phyloP scores from a whole-genome alignment of 2,797 vertebrate genomes.

The Pangasius macronema region DNA sequence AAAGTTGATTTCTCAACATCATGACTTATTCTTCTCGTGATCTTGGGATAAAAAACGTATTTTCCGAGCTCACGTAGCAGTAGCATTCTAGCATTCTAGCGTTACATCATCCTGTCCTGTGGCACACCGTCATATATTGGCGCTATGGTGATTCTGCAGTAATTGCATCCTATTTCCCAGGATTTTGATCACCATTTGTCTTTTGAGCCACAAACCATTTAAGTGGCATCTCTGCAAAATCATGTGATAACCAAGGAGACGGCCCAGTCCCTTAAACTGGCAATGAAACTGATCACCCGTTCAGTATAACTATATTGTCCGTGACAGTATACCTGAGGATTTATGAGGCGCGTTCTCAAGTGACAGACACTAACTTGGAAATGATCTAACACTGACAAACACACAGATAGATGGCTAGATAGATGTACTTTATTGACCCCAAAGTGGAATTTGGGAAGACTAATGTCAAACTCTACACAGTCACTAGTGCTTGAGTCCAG shows the following conservation, averaged over 20 bases:
- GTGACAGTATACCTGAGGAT: not conserved
- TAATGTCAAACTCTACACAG: not conserved
- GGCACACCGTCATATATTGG: not conserved
- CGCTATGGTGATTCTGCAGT: not conserved
- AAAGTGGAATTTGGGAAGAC: not conserved
- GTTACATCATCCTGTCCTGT: not conserved
- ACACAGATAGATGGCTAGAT: not conserved
- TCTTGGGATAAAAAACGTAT: not conserved
- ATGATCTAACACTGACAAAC: not conserved
- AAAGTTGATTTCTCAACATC: not conserved
- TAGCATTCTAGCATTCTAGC: not conserved
- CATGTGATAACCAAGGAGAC: not conserved
- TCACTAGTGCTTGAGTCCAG: not conserved
- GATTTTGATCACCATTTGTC: not conserved
- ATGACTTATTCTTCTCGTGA: not conserved
- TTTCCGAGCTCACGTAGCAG: not conserved
- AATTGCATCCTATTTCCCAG: not conserved
- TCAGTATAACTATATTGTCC: not conserved
- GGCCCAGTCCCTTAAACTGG: not conserved
- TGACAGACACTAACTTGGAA: not conserved
- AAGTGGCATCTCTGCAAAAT: not conserved
- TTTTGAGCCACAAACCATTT: not conserved
- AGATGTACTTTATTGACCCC: not conserved
- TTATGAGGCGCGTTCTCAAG: not conserved
- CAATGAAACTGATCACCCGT: not conserved